Conservation (phyloP, 2,888 invertebrate genomes). For the Eupithecia vulgata region DNA sequence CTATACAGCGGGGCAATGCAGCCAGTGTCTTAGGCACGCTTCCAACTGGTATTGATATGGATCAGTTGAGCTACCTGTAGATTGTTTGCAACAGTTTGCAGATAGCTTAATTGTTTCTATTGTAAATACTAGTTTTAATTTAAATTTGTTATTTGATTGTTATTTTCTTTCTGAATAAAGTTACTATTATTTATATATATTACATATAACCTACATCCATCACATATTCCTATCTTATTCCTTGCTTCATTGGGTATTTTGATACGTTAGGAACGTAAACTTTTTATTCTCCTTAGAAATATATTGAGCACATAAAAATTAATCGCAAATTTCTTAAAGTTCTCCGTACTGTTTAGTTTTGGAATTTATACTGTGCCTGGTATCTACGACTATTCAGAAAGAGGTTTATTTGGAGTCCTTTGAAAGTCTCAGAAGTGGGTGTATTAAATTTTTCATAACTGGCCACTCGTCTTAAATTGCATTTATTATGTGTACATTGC, state of each 20-base stretch:
- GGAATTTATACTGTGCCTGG: slow-evolving; percentile 41
- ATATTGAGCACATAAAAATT: neutral
- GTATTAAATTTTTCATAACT: slow-evolving; percentile 80
- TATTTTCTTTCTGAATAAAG: too few relatives aligned
- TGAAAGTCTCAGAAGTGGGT: slow-evolving; percentile 66
- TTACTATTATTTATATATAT: too few relatives aligned
- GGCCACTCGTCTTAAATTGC: slow-evolving; percentile 63
- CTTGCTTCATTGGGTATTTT: neutral
- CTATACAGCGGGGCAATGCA: too few relatives aligned
- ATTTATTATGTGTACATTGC: slow-evolving; percentile 51
- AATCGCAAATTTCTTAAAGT: neutral
- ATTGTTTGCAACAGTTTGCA: too few relatives aligned
- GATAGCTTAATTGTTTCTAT: too few relatives aligned
- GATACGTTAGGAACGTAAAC: neutral
- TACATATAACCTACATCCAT: too few relatives aligned
- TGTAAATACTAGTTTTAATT: too few relatives aligned
- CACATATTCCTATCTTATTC: neutral
- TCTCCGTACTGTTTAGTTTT: neutral
- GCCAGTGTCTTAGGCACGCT: too few relatives aligned
- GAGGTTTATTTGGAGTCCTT: slow-evolving; percentile 76
- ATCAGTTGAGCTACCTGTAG: too few relatives aligned
- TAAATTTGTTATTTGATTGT: too few relatives aligned
- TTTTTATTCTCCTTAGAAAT: neutral
- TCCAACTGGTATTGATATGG: too few relatives aligned
- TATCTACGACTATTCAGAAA: slow-evolving; percentile 76